phyloP scores from a whole-genome alignment of 2,888 invertebrate species.

The Chorisops tibialis region DNA sequence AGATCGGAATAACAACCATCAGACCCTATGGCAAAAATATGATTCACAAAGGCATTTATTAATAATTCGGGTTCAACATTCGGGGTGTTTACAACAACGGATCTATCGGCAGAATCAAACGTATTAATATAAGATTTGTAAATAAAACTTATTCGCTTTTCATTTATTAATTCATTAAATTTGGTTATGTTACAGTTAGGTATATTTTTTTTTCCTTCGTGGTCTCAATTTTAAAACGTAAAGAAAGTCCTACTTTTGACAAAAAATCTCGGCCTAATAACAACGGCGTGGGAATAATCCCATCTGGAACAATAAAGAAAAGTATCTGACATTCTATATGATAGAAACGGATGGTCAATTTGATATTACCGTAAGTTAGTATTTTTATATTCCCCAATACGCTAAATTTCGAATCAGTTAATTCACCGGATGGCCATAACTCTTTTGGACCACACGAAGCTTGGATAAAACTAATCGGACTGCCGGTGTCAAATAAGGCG shows the following conservation, averaged over 20 bases:
- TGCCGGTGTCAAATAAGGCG: conserved; percentile 1
- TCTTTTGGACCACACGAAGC: neutral
- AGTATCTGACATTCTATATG: neutral
- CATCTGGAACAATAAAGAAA: neutral
- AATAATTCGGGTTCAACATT: neutral
- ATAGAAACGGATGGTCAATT: neutral
- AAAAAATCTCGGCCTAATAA: neutral
- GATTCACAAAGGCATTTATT: neutral
- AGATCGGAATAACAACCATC: neutral
- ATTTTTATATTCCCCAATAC: neutral
- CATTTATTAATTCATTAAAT: neutral
- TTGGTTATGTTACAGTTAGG: neutral
- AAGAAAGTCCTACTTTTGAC: neutral
- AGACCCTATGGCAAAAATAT: neutral
- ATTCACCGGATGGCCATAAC: neutral
- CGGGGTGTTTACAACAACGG: neutral
- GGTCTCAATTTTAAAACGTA: neutral
- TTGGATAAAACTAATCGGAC: neutral
- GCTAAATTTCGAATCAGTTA: neutral
- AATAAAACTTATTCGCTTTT: neutral
- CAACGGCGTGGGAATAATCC: neutral
- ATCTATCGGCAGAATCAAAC: neutral
- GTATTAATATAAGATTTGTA: neutral
- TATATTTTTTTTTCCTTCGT: neutral
- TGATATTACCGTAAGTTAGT: neutral